Conservation (phyloP, 1,140 invertebrate genomes). For the Pristionchus pacificus region DNA sequence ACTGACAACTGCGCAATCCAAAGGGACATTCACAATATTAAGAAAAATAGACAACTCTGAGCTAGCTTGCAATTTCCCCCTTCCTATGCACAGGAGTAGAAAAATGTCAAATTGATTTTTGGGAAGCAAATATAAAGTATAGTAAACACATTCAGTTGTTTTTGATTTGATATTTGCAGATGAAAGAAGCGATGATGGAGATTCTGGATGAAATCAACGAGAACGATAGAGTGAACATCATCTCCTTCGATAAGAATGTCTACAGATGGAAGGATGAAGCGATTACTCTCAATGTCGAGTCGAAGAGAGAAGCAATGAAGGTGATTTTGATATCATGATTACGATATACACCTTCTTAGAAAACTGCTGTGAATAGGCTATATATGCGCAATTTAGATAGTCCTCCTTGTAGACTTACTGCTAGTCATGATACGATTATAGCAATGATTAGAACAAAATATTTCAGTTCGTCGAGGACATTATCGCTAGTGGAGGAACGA, state of each 20-base stretch:
- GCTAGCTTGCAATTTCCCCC: no score
- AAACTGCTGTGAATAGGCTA: no score
- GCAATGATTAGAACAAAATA: not conserved
- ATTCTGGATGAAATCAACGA: not conserved
- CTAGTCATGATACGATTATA: not conserved
- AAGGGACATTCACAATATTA: no score
- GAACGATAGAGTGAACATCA: not conserved
- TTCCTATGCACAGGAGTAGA: no score
- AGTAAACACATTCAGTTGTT: not conserved
- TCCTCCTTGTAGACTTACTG: not conserved
- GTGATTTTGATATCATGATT: no score
- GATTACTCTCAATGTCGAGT: not conserved
- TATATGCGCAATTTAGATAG: no score
- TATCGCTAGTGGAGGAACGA: not conserved
- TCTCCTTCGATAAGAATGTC: not conserved
- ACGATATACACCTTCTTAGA: no score
- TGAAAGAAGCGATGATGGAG: not conserved
- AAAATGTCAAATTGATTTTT: no score
- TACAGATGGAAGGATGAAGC: not conserved
- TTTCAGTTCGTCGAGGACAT: not conserved
- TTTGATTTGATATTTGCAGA: not conserved
- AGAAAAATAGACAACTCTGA: no score
- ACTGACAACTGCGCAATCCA: no score
- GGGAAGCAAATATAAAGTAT: no score
- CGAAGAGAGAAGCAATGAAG: not conserved